Conservation (phyloP, 2,888 invertebrate genomes). For the Eulithis testata region DNA sequence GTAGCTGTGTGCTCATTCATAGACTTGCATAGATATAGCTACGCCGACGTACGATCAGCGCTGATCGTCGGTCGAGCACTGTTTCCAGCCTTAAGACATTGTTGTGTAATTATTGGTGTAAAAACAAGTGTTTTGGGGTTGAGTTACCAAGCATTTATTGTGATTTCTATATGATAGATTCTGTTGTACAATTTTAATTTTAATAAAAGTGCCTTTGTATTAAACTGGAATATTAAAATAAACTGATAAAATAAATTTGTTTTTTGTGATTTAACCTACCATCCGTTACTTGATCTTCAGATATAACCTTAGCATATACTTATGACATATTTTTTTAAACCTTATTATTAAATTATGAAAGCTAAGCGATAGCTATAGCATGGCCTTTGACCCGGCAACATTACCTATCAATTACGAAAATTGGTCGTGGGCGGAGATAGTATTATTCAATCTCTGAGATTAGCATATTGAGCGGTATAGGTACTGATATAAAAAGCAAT, state of each 20-base stretch:
- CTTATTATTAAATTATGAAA: slow-evolving; percentile 3
- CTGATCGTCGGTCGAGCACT: no score
- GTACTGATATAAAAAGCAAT: neutral
- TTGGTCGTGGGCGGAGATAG: slow-evolving; percentile 41
- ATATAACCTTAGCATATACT: neutral
- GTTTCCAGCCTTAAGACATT: no score
- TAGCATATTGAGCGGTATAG: slow-evolving; percentile 43
- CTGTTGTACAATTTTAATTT: slow-evolving; percentile 30
- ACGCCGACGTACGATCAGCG: no score
- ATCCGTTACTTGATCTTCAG: slow-evolving; percentile 3
- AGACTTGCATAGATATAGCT: no score
- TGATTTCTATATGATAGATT: slow-evolving; percentile 54
- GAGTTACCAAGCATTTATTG: slow-evolving; percentile 65
- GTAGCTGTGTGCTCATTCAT: no score
- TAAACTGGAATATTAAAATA: slow-evolving; percentile 26
- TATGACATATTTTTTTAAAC: neutral
- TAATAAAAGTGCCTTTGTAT: slow-evolving; percentile 41
- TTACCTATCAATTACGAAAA: slow-evolving; percentile 41
- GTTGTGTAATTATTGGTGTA: slow-evolving; percentile 8
- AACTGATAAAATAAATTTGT: slow-evolving; percentile 13
- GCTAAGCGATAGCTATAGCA: slow-evolving; percentile 9
- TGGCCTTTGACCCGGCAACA: slow-evolving; percentile 38
- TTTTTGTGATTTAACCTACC: slow-evolving; percentile 3
- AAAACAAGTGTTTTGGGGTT: slow-evolving; percentile 41
- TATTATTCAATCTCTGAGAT: slow-evolving; percentile 49